Base-by-base conservation (phyloP, 2,113 vertebrate species). In the Regulus satrapa region DNA sequence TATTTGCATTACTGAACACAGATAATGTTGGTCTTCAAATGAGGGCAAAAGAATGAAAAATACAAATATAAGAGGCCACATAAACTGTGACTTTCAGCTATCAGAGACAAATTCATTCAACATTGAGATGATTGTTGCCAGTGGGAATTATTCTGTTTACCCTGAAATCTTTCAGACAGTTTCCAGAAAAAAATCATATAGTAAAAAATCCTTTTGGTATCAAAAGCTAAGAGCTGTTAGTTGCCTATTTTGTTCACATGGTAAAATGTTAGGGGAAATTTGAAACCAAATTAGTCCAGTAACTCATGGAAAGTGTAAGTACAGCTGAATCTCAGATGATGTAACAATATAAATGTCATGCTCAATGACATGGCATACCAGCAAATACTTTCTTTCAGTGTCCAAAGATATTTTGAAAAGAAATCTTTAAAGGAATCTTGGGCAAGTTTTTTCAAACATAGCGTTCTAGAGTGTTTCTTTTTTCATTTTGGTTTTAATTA, bases 401-500 rank as follows among this genome's bases (percentile, higher is more conserved):
- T 80, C 52, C 81, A 85, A 38, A 3, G 2, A 48, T 61, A 78
- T 55, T 58, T 21, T 2, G 7, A 36, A 94, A 88, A 91, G 8
- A 92, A 58, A 10, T 14, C 32, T 58, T 77, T 74, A 94, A 89
- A 79, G 61, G 81, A 92, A 94, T 89, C 83, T 93, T 86, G 41
- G 3, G 32, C 62, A 83, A 90, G 54, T 82, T 96, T 89, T 31
- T 84, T 97, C 89, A 88, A 96, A 95, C 83, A 95, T 84, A 97
- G 63, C 77, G 85, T 88, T 91, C 84, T 88, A n/a, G 73, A 38
- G 19, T 75, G 84, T 94, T 97, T 94, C 77, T 97, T 96, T 92
- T 97, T 91, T 93, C 17, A 7, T 94, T 96, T 91, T 58, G 36
- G 34, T 94, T 96, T 96, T 98, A 98, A 98, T 98, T 98, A 97